Evolutionary conservation across 2,113 vertebrate genomes (phyloP).

Genomic region (Seriola rivoliana): DNA sequence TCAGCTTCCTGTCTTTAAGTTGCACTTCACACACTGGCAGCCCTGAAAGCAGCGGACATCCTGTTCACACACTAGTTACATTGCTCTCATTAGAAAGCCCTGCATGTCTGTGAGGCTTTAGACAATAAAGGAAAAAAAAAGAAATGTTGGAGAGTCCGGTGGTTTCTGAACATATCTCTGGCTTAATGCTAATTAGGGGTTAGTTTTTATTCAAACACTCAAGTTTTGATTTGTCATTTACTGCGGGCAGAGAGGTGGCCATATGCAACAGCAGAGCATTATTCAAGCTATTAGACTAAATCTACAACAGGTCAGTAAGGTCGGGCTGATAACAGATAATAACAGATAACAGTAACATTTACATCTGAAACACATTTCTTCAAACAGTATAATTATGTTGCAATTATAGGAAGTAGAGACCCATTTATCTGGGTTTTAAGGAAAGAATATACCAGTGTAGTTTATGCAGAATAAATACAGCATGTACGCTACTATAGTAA

Average conservation of each 20-base stretch:
- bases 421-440: neutral
- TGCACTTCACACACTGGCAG: conserved; percentile 10
- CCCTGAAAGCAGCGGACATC: neutral
- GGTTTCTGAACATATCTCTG: neutral
- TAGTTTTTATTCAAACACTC: neutral
- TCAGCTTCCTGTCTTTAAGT: conserved; percentile 34
- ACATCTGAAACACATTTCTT: too few relatives aligned
- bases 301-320: neutral
- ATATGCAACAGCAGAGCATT: neutral
- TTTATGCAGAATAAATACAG: neutral
- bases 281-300: neutral
- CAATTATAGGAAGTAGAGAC: neutral
- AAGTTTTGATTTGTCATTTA: conserved; percentile 11
- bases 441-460: neutral
- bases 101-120: conserved; percentile 2
- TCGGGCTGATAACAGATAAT: neutral
- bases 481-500: too few relatives aligned
- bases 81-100: conserved; percentile 15
- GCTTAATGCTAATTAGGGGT: conserved; percentile 24
- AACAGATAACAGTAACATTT: too few relatives aligned
- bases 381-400: neutral
- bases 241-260: conserved; percentile 11
- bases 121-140: neutral
- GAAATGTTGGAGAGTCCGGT: neutral
- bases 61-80: neutral